Conservation (phyloP, 1,140 invertebrate species). For the Archegozetes longisetosus region DNA sequence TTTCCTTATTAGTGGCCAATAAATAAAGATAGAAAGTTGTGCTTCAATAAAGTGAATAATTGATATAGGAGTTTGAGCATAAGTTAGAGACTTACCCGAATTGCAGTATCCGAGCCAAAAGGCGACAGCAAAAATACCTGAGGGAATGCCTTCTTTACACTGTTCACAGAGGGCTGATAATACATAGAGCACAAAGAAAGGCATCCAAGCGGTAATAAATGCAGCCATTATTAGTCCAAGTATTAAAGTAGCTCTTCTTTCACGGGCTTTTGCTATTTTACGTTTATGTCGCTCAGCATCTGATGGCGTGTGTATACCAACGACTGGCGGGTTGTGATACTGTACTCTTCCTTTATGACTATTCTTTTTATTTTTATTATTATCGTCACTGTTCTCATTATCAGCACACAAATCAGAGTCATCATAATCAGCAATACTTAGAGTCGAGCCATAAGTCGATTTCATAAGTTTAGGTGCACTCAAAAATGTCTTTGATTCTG, state of each 20-base stretch:
- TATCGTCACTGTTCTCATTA: background rate
- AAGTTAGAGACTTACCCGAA: conserved; percentile 48
- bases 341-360: conserved; percentile 4
- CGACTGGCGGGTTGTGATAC: conserved; percentile 31
- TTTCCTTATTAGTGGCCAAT: no score
- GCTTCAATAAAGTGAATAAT: no score
- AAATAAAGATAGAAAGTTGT: no score
- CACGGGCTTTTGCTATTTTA: conserved; percentile 83
- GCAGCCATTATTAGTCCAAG: conserved; percentile 96
- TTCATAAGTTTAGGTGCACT: conserved; percentile 18
- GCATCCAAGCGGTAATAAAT: conserved; percentile 96
- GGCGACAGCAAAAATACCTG: conserved; percentile 67
- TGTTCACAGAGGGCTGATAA: conserved; percentile 58
- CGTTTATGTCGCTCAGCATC: conserved; percentile 85
- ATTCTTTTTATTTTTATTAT: background rate
- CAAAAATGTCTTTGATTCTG: conserved; percentile 12
- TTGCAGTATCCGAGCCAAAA: conserved; percentile 99
- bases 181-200: conserved; percentile 92
- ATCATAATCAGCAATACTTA: conserved; percentile 20
- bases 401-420: conserved; percentile 17
- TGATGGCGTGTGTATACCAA: conserved; percentile 36
- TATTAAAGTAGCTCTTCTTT: conserved; percentile 90
- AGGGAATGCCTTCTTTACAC: conserved; percentile 46
- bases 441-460: conserved; percentile 20
- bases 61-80: no score